Base-by-base conservation (phyloP, 2,888 invertebrate species). In the Ennomos erosarius region DNA sequence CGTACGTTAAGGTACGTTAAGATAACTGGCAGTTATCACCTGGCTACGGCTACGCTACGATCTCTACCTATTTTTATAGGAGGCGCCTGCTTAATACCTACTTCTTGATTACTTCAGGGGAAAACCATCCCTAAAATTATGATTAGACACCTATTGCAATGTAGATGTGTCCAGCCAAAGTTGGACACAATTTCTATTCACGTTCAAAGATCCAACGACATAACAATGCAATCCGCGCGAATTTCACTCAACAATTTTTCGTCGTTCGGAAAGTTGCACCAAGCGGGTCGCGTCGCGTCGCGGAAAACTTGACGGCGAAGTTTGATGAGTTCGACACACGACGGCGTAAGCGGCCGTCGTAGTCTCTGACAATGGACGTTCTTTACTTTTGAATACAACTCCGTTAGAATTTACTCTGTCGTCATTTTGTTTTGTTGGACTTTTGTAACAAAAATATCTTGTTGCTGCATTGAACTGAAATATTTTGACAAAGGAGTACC, bases 261-360 rank as follows among this genome's bases (percentile, higher is more conserved):
- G 71, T 71, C 70, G 70, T 75, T 78, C 70, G 61, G 60, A 78
- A 80, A 79, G 71, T 80, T 74, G 67, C 66, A 67, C 67, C 63
- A 71, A 69, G 65, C 60, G 66, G 64, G 65, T 52, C 62, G 64
- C 65, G 67, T 64, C 60, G 66, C 62, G 65, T 52, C 62, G 64
- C 65, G 67, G 67, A 65, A 69, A 77, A 73, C 71, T 70, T 65
- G 58, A 51, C 71, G 73, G 59, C 68, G 71, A 86, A 86, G 77
- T 87, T 87, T 84, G 85, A 86, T 86, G 84, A 86, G 85, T 86
- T 86, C 84, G 85, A 86, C 85, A 84, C 75, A 79, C 76, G 76
- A 65, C 73, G 74, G 69, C 70, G 73, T 75, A 78, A 80, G 79
- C 78, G 75, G 73, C 75, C 75, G 75, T 68, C 75, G 75, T 68